A percentile compares a stretch with the other conserved stretches of the same genome.
Evolutionary conservation across 1,140 invertebrate genomes (phyloP).

Genomic region (Hetaerina americana): DNA sequence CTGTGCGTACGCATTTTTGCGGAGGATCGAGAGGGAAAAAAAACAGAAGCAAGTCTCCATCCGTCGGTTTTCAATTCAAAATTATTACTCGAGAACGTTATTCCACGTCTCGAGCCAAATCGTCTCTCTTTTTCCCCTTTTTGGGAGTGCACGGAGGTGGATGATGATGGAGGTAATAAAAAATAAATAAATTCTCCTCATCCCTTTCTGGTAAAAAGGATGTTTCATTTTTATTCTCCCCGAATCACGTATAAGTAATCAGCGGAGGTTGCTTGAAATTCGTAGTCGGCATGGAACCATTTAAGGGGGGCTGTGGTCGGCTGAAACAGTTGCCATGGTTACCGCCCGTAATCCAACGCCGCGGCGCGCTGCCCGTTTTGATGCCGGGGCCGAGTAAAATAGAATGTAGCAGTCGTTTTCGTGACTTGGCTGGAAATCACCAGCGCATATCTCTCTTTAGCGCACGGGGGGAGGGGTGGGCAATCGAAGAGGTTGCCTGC

Average conservation of each 20-base stretch:
- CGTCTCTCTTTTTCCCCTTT: no score
- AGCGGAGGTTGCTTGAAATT: neutral
- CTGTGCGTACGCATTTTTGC: no score
- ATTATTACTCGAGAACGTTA: no score
- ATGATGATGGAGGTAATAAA: neutral
- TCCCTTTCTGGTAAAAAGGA: no score
- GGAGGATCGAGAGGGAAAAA: no score
- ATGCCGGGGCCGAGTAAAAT: neutral
- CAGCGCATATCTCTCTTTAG: neutral
- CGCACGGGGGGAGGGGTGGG: neutral
- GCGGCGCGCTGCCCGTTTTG: neutral
- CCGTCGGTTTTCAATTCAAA: no score
- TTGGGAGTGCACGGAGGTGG: neutral
- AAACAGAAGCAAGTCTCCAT: no score
- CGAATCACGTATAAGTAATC: neutral
- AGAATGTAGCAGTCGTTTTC: neutral
- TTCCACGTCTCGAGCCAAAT: no score
- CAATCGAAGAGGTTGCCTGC: no score
- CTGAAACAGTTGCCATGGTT: neutral
- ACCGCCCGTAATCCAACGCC: neutral
- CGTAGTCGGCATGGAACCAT: neutral
- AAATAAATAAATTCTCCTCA: neutral
- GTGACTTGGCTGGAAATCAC: neutral
- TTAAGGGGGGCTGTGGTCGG: neutral
- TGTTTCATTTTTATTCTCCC: no score